phyloP scores from a whole-genome alignment of 2,888 invertebrate genomes.

The Suillia variegata region DNA sequence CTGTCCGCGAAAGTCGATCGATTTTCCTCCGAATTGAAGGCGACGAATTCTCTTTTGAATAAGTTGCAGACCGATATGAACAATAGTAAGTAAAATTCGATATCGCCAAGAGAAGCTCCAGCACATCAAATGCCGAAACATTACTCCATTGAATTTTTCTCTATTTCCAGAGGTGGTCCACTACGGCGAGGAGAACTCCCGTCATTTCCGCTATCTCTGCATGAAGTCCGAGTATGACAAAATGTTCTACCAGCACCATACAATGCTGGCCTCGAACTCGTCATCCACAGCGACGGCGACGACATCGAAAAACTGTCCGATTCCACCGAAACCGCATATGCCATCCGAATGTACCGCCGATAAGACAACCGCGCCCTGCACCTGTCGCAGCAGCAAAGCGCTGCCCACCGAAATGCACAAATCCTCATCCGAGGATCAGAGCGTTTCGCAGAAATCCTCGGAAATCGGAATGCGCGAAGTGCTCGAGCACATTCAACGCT shows the following conservation, averaged over 20 bases:
- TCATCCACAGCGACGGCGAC: neutral
- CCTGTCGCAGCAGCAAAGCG: constrained; percentile 34
- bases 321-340: constrained; percentile 3
- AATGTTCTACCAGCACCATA: constrained; percentile 58
- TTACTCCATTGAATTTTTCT: neutral
- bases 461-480: constrained; percentile 48
- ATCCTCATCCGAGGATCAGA: constrained; percentile 39
- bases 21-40: constrained; percentile 43
- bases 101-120: neutral
- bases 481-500: constrained; percentile 48
- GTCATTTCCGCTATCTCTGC: constrained; percentile 58
- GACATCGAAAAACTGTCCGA: neutral
- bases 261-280: constrained; percentile 32
- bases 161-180: constrained; percentile 42
- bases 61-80: constrained; percentile 46
- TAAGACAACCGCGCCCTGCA: constrained; percentile 31
- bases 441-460: constrained; percentile 45
- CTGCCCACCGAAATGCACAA: constrained; percentile 27
- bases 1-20: constrained; percentile 47
- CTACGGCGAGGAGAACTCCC: constrained; percentile 57
- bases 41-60: constrained; percentile 41
- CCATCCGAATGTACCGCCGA: constrained; percentile 13
- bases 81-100: constrained; percentile 43
- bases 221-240: constrained; percentile 61
- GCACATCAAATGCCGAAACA: neutral